Evolutionary conservation across 2,797 vertebrate species (phyloP).

Genomic region (Syndactyla subalaris): DNA sequence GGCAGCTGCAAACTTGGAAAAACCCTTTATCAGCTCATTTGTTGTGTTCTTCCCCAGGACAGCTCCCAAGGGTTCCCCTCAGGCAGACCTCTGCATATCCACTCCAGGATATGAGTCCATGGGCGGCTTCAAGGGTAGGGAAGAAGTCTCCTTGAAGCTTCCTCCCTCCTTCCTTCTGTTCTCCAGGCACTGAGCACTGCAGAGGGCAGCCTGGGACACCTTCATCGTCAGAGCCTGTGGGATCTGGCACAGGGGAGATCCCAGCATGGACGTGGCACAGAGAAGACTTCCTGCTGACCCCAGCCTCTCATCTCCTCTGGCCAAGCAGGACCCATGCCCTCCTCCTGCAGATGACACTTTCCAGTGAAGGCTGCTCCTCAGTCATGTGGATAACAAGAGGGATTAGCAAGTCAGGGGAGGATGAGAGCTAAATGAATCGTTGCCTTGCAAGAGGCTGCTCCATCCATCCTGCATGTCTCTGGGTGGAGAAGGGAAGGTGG

Average conservation of each 20-base stretch:
- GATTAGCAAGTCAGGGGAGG: not conserved
- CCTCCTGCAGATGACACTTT: not conserved
- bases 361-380: not conserved
- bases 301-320: not conserved
- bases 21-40: not conserved
- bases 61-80: not conserved
- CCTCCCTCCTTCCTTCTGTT: not conserved
- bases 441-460: not conserved
- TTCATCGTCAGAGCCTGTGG: not conserved
- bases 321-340: not conserved
- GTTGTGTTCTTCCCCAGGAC: not conserved
- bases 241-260: rapidly evolving
- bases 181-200: not conserved
- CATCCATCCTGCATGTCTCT: not conserved
- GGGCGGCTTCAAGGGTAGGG: not conserved
- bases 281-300: not conserved
- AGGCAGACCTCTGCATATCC: not conserved
- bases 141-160: not conserved
- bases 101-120: rapidly evolving
- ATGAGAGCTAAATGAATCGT: not conserved
- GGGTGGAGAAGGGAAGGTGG: not conserved
- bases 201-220: not conserved
- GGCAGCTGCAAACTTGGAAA: not conserved
- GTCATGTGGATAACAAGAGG: conserved; percentile 26
- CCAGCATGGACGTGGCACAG: not conserved